These are phyloP conservation scores for Drosophila burlai DNA, from an alignment of 1,140 invertebrate genomes.

Conservation along the genomic window DNA sequence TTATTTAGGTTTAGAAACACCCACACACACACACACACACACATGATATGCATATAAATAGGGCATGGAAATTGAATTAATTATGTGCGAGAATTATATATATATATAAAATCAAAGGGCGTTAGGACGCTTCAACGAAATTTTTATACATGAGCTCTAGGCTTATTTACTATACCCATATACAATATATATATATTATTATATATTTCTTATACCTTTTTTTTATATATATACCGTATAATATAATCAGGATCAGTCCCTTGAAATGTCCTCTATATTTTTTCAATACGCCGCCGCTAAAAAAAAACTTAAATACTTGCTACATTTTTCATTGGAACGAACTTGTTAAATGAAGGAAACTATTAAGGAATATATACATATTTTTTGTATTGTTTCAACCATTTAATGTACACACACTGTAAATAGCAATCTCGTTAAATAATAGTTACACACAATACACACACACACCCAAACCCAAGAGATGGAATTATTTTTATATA, in stretches of 20 bases:
- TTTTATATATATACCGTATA: background rate
- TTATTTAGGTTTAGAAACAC: conserved; percentile 54
- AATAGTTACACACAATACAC: conserved; percentile 63
- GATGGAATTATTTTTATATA: conserved; percentile 57
- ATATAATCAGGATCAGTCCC: conserved; percentile 7
- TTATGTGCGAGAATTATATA: conserved; percentile 13
- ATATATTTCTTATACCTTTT: conserved; percentile 28
- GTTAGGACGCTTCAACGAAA: conserved; percentile 53
- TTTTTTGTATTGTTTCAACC: conserved; percentile 41
- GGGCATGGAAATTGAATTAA: conserved; percentile 1
- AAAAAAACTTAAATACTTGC: conserved; percentile 9
- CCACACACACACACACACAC: background rate
- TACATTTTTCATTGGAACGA: conserved; percentile 15
- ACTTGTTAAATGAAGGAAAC: conserved; percentile 30
- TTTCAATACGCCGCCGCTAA: conserved; percentile 40
- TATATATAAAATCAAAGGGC: conserved; percentile 23
- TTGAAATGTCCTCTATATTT: conserved; percentile 32
- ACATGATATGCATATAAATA: conserved; percentile 15
- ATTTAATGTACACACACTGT: conserved; percentile 60
- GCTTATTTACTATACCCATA: conserved; percentile 24
- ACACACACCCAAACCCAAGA: conserved; percentile 35
- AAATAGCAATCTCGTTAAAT: conserved; percentile 81
- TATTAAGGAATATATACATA: conserved; percentile 17
- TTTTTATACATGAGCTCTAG: conserved; percentile 49
- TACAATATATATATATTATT: conserved; percentile 19